phyloP scores from a whole-genome alignment of 2,113 vertebrate genomes.

The Typhlomys cinereus region DNA sequence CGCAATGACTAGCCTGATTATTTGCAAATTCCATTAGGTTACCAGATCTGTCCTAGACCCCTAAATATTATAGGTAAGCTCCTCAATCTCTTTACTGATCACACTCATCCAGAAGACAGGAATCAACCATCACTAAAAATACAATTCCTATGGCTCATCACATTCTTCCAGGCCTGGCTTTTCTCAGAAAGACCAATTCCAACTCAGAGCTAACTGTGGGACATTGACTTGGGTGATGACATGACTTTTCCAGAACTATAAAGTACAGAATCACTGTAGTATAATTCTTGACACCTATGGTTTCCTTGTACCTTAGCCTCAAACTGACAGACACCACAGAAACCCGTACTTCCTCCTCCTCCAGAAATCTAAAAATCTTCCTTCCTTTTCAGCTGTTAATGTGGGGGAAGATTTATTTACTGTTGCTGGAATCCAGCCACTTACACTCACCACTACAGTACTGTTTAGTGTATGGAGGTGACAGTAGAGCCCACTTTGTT shows the following conservation, averaged over 20 bases:
- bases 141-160: neutral
- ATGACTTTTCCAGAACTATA: no score
- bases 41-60: neutral
- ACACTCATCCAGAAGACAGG: neutral
- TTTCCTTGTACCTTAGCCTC: neutral
- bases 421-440: slow-evolving; percentile 5
- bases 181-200: neutral
- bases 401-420: slow-evolving; percentile 65
- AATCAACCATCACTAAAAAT: neutral
- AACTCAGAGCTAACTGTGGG: rapidly evolving
- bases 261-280: neutral
- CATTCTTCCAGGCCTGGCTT: neutral
- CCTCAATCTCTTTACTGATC: neutral
- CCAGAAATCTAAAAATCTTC: neutral
- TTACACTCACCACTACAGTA: neutral
- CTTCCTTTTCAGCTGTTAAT: slow-evolving; percentile 68
- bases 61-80: neutral
- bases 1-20: neutral
- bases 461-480: neutral
- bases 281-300: neutral
- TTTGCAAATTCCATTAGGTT: neutral
- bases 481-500: neutral
- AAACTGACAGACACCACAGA: slow-evolving; percentile 9
- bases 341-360: neutral
- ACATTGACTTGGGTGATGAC: neutral